Base-by-base conservation (phyloP, 2,888 invertebrate species). In the Notocelia uddmanniana region DNA sequence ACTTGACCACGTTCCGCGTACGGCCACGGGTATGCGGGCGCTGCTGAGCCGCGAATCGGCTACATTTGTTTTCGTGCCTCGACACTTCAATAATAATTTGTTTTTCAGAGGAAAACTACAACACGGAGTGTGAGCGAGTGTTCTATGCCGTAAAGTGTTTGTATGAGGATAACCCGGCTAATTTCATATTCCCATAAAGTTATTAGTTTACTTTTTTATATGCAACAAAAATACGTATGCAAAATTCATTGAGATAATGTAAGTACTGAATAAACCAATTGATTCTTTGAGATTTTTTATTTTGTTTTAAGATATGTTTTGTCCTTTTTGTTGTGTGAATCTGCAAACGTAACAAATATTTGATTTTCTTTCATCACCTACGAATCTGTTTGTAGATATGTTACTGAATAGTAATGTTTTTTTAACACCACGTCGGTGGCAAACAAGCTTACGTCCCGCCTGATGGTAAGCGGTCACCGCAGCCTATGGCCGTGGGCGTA, bases 31-130 rank as follows among this genome's bases (percentile, higher is more conserved):
- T n/a, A n/a, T n/a, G n/a, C n/a, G n/a, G n/a, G n/a, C n/a, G n/a
- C n/a, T n/a, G n/a, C n/a, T n/a, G n/a, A n/a, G n/a, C n/a, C n/a
- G n/a, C n/a, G n/a, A n/a, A n/a, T n/a, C n/a, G n/a, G n/a, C n/a
- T n/a, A n/a, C n/a, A n/a, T n/a, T n/a, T n/a, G n/a, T n/a, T n/a
- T n/a, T n/a, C n/a, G n/a, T n/a, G n/a, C n/a, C n/a, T n/a, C n/a
- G n/a, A n/a, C n/a, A n/a, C n/a, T n/a, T n/a, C n/a, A n/a, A n/a
- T n/a, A n/a, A n/a, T n/a, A n/a, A n/a, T 15, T 41, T 15, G 15
- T 41, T 74, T 91, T 90, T 76, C 89, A 93, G 92, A 91, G 80
- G 84, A 86, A 21, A 81, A 85, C n/a, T 91, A 90, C 74, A 79
- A 80, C 18, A 89, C 91, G 21, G 69, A 85, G 23, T 92, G 92